Evolutionary conservation across 2,113 vertebrate genomes (phyloP).

Genomic region (Scartelaos histophorus): DNA sequence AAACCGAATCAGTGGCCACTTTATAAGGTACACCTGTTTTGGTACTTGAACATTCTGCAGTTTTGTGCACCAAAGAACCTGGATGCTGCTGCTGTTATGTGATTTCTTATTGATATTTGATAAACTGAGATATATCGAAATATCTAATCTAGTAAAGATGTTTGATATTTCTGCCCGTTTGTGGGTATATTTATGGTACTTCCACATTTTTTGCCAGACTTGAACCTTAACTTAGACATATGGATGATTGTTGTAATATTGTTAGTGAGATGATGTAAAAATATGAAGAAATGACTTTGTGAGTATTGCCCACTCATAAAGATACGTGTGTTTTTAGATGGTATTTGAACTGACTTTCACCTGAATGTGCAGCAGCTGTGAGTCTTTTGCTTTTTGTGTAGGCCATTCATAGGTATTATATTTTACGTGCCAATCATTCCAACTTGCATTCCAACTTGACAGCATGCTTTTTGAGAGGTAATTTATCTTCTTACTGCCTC

Average conservation of each 20-base stretch:
- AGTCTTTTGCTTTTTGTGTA: background rate
- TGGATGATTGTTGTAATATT: too few species aligned
- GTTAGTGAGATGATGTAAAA: too few species aligned
- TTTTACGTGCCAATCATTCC: constrained; percentile 44
- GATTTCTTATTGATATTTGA: background rate
- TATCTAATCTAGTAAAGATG: too few species aligned
- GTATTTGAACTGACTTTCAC: background rate
- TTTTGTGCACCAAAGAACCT: background rate
- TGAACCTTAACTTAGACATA: too few species aligned
- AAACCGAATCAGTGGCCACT: background rate
- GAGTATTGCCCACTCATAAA: too few species aligned
- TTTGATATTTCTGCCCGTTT: too few species aligned
- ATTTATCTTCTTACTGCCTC: constrained; percentile 48
- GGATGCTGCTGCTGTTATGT: too few species aligned
- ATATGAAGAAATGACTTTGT: too few species aligned
- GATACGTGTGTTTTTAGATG: too few species aligned
- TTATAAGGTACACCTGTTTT: background rate
- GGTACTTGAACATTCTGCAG: background rate
- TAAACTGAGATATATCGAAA: too few species aligned
- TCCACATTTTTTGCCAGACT: too few species aligned
- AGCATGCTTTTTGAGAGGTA: constrained; percentile 46
- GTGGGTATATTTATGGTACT: too few species aligned
- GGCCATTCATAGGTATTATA: background rate
- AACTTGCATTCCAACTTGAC: background rate
- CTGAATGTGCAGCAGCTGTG: background rate